Evolutionary conservation across 1,140 invertebrate species (phyloP), one percentile per base, ranked within the genome.

Genomic region (Spodoptera frugiperda): DNA sequence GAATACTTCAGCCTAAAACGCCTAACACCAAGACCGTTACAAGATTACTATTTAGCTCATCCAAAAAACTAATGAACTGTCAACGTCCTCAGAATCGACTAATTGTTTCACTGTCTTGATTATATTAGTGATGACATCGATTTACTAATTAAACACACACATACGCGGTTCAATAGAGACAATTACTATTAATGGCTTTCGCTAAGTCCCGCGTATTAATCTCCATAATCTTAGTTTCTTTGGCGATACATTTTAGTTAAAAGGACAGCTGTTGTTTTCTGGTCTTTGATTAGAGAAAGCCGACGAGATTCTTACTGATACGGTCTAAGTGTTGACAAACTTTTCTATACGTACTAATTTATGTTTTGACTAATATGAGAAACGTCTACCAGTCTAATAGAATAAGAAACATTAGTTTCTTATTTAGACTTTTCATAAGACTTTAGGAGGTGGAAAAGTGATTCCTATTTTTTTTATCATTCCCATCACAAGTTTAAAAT

Each of bases 121-220:
- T 67, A 67, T 49, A 49, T 67, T 67, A 67, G 10, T 17, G 63
- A 48, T 67, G 63, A 67, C 63, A 67, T 67, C 63, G 63, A 67
- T 67, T 67, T 44, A 25, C 46, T 67, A 67, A 49, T 67, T 67
- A 25, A 19, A 19, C 39, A 49, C 57, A 44, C 25, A 61, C 57
- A 44, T 15, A 33, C 68, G 49, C 51, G 17, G 25, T 17, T 63
- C 59, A 77, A 77, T 72, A 65, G 55, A 72, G 30, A 72, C 76
- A 77, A 77, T 77, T 77, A 68, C 51, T 57, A 72, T 63, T 77
- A 77, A 77, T 77, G 55, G 19, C 76, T 70, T 48, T 77, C 21
- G 68, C 65, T 53, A 57, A 46, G 54, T 25, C 39, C 39, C 51
- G 61, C 17, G 59, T 54, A 77, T 77, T 77, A 77, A 77, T 77